phyloP scores from a whole-genome alignment of 2,113 vertebrate genomes.

The Chloroceryle aenea region DNA sequence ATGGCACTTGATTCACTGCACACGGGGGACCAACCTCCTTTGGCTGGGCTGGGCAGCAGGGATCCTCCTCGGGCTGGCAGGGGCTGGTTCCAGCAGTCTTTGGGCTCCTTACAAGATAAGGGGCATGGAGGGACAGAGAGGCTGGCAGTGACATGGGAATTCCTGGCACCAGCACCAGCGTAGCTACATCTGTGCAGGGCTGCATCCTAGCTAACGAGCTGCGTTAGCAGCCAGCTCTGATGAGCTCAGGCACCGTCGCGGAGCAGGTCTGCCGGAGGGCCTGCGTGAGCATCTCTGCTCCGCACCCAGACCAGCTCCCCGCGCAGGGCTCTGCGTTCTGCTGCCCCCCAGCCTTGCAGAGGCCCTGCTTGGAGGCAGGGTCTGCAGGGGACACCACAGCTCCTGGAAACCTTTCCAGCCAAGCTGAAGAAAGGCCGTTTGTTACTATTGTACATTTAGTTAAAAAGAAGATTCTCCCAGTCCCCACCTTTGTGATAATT shows the following conservation, averaged over 20 bases:
- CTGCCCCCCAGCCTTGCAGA: neutral
- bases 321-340: rapidly evolving
- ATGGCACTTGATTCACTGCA: neutral
- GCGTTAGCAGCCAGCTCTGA: neutral
- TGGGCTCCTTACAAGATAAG: neutral
- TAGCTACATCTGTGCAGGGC: neutral
- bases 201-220: neutral
- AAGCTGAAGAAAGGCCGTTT: neutral
- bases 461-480: neutral
- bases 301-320: neutral
- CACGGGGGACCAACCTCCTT: rapidly evolving
- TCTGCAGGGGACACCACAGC: neutral
- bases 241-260: rapidly evolving
- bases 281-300: neutral
- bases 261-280: neutral
- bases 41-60: rapidly evolving
- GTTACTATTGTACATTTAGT: neutral
- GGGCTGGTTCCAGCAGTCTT: rapidly evolving
- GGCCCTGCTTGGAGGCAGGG: neutral
- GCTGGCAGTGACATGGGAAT: neutral
- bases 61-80: neutral
- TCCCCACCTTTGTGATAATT: rapidly evolving
- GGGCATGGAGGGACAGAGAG: rapidly evolving
- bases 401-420: neutral
- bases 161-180: neutral